These are phyloP conservation scores for Aleiodes sp. DNA, from an alignment of 1,140 invertebrate genomes.

Conservation along the genomic window DNA sequence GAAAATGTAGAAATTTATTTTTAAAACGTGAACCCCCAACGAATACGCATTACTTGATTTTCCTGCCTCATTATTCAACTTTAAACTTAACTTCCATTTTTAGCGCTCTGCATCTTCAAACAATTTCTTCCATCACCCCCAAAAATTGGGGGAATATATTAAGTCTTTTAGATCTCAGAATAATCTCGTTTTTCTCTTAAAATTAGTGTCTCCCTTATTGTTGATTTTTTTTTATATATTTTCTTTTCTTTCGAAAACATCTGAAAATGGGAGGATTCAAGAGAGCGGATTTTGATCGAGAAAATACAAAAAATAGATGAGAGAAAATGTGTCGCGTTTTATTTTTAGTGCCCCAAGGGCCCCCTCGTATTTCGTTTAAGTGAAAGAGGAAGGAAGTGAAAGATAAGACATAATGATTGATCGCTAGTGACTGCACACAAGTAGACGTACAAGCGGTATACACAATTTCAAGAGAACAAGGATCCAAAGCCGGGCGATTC, in stretches of 20 bases:
- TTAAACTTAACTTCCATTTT: not conserved
- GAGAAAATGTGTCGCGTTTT: slow-evolving; percentile 9
- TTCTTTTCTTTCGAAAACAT: too few species aligned
- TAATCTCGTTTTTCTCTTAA: too few species aligned
- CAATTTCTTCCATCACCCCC: too few species aligned
- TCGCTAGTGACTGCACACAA: slow-evolving; percentile 39
- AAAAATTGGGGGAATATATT: too few species aligned
- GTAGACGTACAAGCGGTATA: not conserved
- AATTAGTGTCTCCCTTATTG: too few species aligned
- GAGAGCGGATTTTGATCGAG: not conserved
- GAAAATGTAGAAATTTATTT: not conserved
- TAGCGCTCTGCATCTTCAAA: too few species aligned
- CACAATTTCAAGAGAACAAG: slow-evolving; percentile 22
- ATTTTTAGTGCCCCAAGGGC: slow-evolving; percentile 22
- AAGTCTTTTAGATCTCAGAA: too few species aligned
- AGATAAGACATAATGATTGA: slow-evolving; percentile 54
- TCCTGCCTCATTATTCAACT: not conserved
- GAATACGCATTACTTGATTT: not conserved
- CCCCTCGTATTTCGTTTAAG: not conserved
- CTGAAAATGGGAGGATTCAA: too few species aligned
- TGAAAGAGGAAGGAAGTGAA: slow-evolving; percentile 36
- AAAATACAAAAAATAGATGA: not conserved
- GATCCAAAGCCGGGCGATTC: not conserved
- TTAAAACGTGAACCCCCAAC: slow-evolving; percentile 5
- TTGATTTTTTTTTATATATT: too few species aligned